Evolutionary conservation across 2,888 invertebrate species (phyloP).

Genomic region (Copidosoma aretas): DNA sequence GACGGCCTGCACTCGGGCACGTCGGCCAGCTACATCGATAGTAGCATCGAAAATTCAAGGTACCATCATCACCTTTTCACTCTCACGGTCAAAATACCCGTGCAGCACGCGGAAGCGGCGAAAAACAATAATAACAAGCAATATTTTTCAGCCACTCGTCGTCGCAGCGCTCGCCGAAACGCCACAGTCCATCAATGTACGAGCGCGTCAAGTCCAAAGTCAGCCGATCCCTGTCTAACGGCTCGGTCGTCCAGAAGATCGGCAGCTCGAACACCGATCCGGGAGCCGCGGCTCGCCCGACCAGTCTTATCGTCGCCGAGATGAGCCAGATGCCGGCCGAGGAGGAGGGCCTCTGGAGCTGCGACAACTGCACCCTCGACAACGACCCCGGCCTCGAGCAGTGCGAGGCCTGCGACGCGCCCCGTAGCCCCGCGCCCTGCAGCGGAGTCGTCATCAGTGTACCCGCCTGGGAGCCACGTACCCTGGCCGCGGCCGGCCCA

Average conservation of each 20-base stretch:
- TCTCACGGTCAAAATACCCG: no score
- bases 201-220: conserved; percentile 65
- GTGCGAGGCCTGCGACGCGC: conserved; percentile 80
- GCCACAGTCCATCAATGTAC: conserved; percentile 63
- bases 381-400: conserved; percentile 72
- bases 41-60: conserved; percentile 33
- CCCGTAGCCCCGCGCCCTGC: conserved; percentile 66
- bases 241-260: conserved; percentile 64
- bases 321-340: conserved; percentile 50
- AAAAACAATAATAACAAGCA: background rate
- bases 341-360: conserved; percentile 68
- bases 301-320: conserved; percentile 68
- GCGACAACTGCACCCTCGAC: conserved; percentile 77
- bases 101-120: no score
- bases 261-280: background rate
- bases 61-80: no score
- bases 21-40: conserved; percentile 35
- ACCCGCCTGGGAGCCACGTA: conserved; percentile 62
- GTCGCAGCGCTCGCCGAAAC: conserved; percentile 63
- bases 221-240: conserved; percentile 72
- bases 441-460: conserved; percentile 64
- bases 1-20: conserved; percentile 51
- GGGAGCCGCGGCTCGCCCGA: conserved; percentile 64
- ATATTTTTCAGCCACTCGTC: conserved; percentile 41
- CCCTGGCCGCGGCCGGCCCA: conserved; percentile 58